A percentile compares a stretch with the other conserved stretches of the same genome.
Conservation (phyloP, 1,140 invertebrate genomes). For the Cydia splendana region DNA sequence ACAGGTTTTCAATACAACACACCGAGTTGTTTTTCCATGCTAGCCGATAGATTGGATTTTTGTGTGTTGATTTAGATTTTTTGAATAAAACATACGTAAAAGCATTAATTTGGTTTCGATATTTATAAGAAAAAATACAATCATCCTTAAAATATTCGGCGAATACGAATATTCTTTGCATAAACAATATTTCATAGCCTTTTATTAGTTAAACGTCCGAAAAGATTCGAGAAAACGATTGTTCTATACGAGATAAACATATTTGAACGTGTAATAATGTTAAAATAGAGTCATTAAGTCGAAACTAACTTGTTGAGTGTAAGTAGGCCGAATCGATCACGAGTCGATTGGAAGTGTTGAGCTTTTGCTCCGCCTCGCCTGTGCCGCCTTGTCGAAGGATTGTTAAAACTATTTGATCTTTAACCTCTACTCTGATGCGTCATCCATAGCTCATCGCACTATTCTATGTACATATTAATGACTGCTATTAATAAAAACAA, state of each 20-base stretch:
- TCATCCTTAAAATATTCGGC: no score
- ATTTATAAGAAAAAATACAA: no score
- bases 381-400: conserved; percentile 35
- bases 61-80: no score
- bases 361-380: conserved; percentile 36
- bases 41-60: no score
- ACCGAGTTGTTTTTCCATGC: no score
- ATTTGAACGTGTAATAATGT: not conserved
- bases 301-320: conserved; percentile 31
- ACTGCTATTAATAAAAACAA: not conserved
- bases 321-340: conserved; percentile 59
- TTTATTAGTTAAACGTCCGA: no score
- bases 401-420: conserved; percentile 52
- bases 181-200: no score
- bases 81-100: no score
- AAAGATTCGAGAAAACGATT: not conserved
- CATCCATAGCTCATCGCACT: not conserved
- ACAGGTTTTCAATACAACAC: no score
- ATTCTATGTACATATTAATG: not conserved
- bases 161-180: no score
- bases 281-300: conserved; percentile 21
- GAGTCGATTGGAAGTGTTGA: conserved; percentile 46
- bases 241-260: not conserved
- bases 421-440: conserved; percentile 37
- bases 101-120: no score